A percentile compares a stretch with the other conserved stretches of the same genome.
Evolutionary conservation across 2,797 vertebrate genomes (phyloP).

Genomic region (Odontamblyopus rebecca): DNA sequence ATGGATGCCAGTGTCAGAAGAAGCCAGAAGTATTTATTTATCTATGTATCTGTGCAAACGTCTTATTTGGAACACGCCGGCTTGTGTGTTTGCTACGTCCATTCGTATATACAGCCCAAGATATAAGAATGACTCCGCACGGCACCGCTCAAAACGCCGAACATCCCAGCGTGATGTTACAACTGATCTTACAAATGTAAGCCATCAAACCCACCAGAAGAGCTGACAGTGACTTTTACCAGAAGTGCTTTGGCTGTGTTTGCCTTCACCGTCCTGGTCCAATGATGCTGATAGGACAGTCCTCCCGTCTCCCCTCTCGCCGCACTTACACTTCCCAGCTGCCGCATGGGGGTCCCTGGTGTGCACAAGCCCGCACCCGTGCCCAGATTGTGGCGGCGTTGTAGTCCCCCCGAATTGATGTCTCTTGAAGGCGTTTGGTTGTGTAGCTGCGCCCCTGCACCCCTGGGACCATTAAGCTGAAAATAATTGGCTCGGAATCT

Average conservation of each 20-base stretch:
- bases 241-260: conserved; percentile 39
- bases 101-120: too few relatives aligned
- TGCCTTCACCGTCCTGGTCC: conserved; percentile 50
- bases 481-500: conserved; percentile 87
- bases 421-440: conserved; percentile 81
- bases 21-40: too few relatives aligned
- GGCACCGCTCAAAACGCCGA: neutral
- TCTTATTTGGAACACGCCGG: too few relatives aligned
- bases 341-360: conserved; percentile 27
- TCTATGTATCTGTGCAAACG: too few relatives aligned
- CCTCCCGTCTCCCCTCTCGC: conserved; percentile 35
- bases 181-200: neutral
- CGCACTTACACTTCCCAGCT: conserved; percentile 51
- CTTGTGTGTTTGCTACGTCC: too few relatives aligned
- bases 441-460: conserved; percentile 75
- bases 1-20: too few relatives aligned
- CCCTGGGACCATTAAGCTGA: conserved; percentile 85
- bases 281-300: conserved; percentile 38
- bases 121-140: too few relatives aligned
- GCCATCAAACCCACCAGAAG: neutral
- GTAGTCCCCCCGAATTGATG: conserved; percentile 80
- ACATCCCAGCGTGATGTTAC: neutral
- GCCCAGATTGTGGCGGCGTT: conserved; percentile 58
- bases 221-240: conserved; percentile 13
- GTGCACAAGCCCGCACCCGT: conserved; percentile 54